Evolutionary conservation across 1,140 invertebrate genomes (phyloP), one percentile per base, ranked within the genome.

Genomic region (Elysia chlorotica): DNA sequence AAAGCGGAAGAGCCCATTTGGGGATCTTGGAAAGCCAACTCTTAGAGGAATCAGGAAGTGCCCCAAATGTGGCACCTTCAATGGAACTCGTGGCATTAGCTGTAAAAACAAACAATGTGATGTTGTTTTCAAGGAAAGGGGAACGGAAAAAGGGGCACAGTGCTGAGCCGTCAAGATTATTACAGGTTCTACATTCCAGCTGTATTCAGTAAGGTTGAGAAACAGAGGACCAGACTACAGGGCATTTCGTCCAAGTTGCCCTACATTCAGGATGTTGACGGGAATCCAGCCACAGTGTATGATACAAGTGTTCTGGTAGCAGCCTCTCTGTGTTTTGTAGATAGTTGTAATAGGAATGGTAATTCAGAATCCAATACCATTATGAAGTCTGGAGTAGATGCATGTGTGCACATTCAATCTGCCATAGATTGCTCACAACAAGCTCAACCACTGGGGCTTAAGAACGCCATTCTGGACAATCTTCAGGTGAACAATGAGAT

Each of bases 41-140:
- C 85, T 91, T 76, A 89, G 91, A 80, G 93, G 93, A 74, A 90
- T 94, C 0, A 88, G 91, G 76, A 93, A 92, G 81, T 95, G 93
- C 84, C 91, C 91, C 2, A 93, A 94, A 83, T 95, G 93, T 89
- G 92, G 92, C 0, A 92, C 91, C 2, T 92, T 91, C 66, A 95
- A 94, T 87, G 93, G 93, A 1, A 93, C 92, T 2, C 85, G 92
- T 78, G 92, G 92, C 33, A 86, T 91, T 19, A 91, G 90, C 71
- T 95, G 93, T 83, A 94, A 94, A 83, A 94, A 94, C 81, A 92
- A 92, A 85, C 85, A 90, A 10, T 94, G 93, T 85, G 90, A 91
- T 86, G 90, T 90, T 30, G 89, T 92, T 0, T 93, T 93, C 74
- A 93, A 92, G 82, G 90, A 91, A 74, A 89, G n/a, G 90, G n/a